A percentile compares a stretch with the other conserved stretches of the same genome.
These are phyloP conservation scores for Conops quadrifasciatus DNA, from an alignment of 2,888 invertebrate species.

Conservation along the genomic window DNA sequence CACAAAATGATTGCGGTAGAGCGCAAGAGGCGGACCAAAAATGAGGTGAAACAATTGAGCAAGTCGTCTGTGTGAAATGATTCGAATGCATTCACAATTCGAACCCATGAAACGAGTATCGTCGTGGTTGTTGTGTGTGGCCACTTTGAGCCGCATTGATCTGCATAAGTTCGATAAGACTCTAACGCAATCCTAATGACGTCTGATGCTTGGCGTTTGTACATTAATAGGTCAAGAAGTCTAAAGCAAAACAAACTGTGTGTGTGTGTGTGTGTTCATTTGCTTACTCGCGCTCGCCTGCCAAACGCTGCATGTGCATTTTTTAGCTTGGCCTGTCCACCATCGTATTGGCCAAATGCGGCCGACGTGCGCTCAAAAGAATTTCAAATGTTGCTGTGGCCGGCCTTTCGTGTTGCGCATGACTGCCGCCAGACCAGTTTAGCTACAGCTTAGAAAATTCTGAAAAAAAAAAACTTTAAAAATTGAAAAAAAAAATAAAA, in stretches of 20 bases:
- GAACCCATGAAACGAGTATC: background rate
- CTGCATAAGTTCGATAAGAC: background rate
- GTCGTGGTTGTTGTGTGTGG: background rate
- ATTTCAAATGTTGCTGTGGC: conserved; percentile 14
- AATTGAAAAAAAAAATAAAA: no score
- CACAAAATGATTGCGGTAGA: background rate
- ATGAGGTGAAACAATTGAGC: background rate
- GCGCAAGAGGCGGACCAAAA: no score
- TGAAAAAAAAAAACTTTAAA: no score
- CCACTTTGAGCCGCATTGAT: conserved; percentile 1
- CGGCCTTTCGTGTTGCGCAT: background rate
- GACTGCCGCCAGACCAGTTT: conserved; percentile 22
- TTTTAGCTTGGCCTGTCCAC: background rate
- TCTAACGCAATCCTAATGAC: background rate
- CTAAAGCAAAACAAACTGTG: background rate
- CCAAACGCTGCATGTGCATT: background rate
- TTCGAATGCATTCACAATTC: background rate
- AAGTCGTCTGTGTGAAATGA: no score
- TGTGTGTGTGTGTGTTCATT: background rate
- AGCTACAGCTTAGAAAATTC: conserved; percentile 25
- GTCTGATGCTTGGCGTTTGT: background rate
- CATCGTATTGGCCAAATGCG: background rate
- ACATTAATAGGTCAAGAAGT: background rate
- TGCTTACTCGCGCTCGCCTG: background rate
- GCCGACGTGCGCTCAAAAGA: background rate